Conservation (phyloP, 2,113 vertebrate species). For the Pteruthius melanotis region DNA sequence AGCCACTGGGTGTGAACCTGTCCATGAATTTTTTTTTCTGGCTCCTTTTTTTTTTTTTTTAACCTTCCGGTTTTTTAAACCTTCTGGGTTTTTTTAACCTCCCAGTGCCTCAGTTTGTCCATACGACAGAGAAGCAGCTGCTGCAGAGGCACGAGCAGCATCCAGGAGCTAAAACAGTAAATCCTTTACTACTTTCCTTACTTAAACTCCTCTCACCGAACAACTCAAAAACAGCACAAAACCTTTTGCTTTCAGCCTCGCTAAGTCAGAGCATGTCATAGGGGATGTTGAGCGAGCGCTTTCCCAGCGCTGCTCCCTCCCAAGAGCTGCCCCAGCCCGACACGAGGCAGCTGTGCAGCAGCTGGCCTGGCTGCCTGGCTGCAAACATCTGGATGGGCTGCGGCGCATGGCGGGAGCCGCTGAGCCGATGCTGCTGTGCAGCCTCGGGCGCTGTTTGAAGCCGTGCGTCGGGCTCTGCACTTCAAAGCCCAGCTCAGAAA, state of each 20-base stretch:
- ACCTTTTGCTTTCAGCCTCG: not conserved
- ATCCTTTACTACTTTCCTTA: not conserved
- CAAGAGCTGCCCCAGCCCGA: constrained; percentile 6
- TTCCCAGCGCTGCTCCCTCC: not conserved
- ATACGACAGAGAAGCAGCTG: rapidly evolving
- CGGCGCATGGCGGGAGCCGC: not conserved
- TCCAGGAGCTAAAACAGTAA: not conserved
- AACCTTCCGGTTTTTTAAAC: not conserved
- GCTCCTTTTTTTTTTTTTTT: not conserved
- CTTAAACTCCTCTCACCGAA: not conserved
- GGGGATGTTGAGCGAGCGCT: not conserved
- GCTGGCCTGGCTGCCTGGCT: constrained; percentile 56
- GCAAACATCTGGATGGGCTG: constrained; percentile 67
- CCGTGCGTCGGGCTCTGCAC: not conserved
- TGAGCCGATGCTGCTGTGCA: constrained; percentile 15
- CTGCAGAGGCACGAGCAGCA: not conserved
- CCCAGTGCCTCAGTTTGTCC: not conserved
- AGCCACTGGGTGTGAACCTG: not conserved
- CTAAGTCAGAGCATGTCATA: not conserved
- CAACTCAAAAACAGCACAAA: not conserved
- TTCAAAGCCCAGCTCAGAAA: constrained; percentile 20
- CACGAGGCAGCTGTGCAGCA: constrained; percentile 63
- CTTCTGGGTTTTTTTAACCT: not conserved
- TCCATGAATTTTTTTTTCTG: not conserved
- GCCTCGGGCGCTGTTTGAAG: constrained; percentile 12